Conservation (phyloP, 2,888 invertebrate genomes). For the Cerastoderma edule region DNA sequence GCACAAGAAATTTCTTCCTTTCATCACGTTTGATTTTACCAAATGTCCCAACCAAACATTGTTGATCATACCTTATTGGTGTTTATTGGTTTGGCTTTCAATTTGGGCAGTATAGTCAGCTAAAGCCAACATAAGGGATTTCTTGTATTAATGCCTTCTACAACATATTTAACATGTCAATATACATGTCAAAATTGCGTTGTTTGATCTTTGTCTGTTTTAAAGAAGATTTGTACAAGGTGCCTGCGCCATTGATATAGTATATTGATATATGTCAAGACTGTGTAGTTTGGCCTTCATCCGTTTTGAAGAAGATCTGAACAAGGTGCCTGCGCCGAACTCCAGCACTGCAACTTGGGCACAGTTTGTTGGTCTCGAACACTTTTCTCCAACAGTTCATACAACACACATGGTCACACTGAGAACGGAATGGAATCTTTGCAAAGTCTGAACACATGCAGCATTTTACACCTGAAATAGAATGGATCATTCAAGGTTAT, state of each 20-base stretch:
- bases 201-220: no score
- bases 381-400: slow-evolving; percentile 78
- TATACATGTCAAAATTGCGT: no score
- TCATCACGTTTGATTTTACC: no score
- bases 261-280: slow-evolving; percentile 1
- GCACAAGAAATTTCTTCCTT: no score
- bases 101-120: no score
- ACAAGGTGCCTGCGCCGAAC: slow-evolving; percentile 70
- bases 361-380: slow-evolving; percentile 71
- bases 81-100: no score
- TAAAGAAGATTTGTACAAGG: not conserved
- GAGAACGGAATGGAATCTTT: slow-evolving; percentile 70
- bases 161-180: no score
- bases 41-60: no score
- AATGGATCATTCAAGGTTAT: no score
- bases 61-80: no score
- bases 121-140: no score
- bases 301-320: slow-evolving; percentile 18
- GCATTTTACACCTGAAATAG: slow-evolving; percentile 68
- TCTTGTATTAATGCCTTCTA: no score
- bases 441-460: slow-evolving; percentile 70
- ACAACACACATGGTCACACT: slow-evolving; percentile 79
- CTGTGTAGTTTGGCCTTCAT: not conserved
- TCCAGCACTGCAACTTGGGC: slow-evolving; percentile 68
- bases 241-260: not conserved